Evolutionary conservation across 2,797 vertebrate species (phyloP), one percentile per base, ranked within the genome.

Genomic region (Intellagama lesueurii): DNA sequence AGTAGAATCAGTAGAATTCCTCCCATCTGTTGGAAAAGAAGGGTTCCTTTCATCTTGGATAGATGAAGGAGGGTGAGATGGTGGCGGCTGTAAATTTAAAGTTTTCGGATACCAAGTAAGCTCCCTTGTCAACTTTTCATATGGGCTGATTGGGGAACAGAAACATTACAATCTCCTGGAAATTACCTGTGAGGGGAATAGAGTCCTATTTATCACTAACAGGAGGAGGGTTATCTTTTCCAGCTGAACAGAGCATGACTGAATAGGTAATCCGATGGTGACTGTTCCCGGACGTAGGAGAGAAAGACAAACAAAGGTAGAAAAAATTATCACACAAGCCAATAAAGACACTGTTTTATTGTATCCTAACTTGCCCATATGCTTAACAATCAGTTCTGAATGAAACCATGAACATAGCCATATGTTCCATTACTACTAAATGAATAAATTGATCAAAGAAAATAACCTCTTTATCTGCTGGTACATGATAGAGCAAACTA

Each of bases 401-500:
- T 75, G 83, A 76, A 35, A 76, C 9, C 7, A 88, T 66, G 19
- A 93, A 69, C 24, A 1, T n/a, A 85, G 72, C 19, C 47, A 4
- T 86, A 0, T 35, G 66, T 88, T 70, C 7, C 60, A 5, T 44
- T 91, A 47, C 1, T 22, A 11, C 7, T 44, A 91, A 83, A 86
- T 56, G 26, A 91, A 52, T 56, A 88, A 87, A 2, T 3, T 7
- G 7, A 83, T 87, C 60, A 90, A 80, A 68, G 84, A 44, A 93
- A 79, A 49, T 30, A 81, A 26, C 7, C 32, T 35, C 0, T 87
- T 72, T 78, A 52, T 17, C 24, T 1, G 8, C 6, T 47, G 14
- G 3, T 78, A 28, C 8, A 60, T 0, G 4, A 64, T 85, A 81
- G 77, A 87, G 12, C n/a, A 73, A 14, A 40, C 52, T 85, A 85